These are phyloP conservation scores for Bombus impatiens DNA, from an alignment of 1,140 invertebrate species.

Conservation along the genomic window DNA sequence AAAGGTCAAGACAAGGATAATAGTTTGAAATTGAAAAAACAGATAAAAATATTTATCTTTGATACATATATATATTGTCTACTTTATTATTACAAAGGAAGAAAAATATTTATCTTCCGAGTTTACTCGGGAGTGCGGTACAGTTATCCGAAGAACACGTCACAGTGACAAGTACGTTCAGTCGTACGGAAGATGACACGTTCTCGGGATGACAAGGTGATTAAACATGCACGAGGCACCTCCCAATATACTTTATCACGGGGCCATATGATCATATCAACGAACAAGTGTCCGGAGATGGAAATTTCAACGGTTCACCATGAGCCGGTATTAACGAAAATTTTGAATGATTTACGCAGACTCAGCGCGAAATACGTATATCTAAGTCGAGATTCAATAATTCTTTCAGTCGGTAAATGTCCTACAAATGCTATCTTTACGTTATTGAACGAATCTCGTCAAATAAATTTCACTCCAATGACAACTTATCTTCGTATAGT, in stretches of 20 bases:
- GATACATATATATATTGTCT: background rate
- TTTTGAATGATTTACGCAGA: constrained; percentile 21
- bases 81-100: background rate
- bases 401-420: background rate
- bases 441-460: background rate
- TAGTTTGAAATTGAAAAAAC: too few relatives aligned
- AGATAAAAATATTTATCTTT: too few relatives aligned
- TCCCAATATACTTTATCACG: constrained; percentile 23
- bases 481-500: too few relatives aligned
- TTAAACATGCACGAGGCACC: constrained; percentile 48
- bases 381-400: background rate
- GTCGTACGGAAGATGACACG: background rate
- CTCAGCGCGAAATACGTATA: background rate
- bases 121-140: background rate
- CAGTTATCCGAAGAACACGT: background rate
- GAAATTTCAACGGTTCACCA: constrained; percentile 26
- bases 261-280: background rate
- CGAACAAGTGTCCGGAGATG: background rate
- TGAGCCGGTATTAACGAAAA: constrained; percentile 18
- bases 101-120: background rate
- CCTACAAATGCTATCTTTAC: too few relatives aligned
- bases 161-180: background rate
- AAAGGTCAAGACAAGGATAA: too few relatives aligned
- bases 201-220: constrained; percentile 10
- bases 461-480: background rate